Conservation (phyloP, 2,113 vertebrate species). For the Rostratula benghalensis region DNA sequence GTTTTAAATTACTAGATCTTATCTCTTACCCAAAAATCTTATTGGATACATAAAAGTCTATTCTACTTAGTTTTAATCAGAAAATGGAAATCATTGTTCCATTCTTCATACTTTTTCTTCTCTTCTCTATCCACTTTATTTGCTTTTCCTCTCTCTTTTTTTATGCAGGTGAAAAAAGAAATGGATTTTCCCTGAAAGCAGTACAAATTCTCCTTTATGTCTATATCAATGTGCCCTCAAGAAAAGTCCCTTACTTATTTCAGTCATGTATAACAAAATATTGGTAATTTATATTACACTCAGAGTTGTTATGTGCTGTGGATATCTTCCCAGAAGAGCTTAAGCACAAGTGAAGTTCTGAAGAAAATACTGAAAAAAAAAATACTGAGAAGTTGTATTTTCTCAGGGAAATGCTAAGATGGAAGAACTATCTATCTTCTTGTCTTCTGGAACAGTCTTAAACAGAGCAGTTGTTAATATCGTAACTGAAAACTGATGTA, state of each 20-base stretch:
- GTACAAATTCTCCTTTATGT: neutral
- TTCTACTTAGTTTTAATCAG: neutral
- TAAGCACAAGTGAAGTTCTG: neutral
- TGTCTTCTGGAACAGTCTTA: neutral
- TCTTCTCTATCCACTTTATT: neutral
- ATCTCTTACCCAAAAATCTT: neutral
- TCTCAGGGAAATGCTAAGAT: neutral
- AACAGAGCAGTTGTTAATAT: neutral
- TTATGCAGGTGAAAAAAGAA: neutral
- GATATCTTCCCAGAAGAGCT: neutral
- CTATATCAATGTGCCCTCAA: neutral
- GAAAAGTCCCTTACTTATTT: neutral
- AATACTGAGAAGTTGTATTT: neutral
- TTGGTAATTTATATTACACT: neutral
- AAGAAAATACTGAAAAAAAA: neutral
- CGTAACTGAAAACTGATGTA: neutral
- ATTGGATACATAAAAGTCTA: neutral
- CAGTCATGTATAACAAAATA: neutral
- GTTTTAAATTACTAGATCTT: neutral
- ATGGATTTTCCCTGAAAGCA: neutral
- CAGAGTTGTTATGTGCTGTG: neutral
- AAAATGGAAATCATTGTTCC: neutral
- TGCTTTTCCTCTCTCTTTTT: neutral
- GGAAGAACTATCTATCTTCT: neutral
- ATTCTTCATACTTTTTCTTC: neutral